Base-by-base conservation (phyloP, 2,113 vertebrate species). In the Osmerus eperlanus region DNA sequence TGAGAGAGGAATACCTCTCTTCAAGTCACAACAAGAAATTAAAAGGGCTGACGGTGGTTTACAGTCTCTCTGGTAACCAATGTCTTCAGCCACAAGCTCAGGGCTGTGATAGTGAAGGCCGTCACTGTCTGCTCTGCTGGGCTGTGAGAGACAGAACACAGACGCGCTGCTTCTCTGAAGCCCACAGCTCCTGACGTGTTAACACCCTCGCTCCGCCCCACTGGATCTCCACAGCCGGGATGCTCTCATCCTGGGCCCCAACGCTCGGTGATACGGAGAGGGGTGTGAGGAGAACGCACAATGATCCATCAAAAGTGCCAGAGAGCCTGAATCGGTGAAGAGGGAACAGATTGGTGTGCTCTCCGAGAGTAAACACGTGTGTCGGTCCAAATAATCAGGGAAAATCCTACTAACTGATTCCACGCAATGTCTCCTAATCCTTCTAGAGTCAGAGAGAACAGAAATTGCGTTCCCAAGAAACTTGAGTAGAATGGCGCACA, bases 101-200 rank as follows among this genome's bases (percentile, higher is more conserved):
- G 59, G 65, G 74, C 76, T 70, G 73, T 62, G 51, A 73, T 75
- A 80, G 77, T 25, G 61, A 74, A 67, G 65, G 65, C 74, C 68
- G 51, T 75, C 41, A 60, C 41, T 72, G 55, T 69, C 66, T 74
- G 68, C 59, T 32, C 66, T 74, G 13, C 61, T 15, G 67, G 75
- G 80, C 75, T 72, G 77, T 53, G 55, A 1, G 32, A 85, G 82
- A 86, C 76, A 81, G 59, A 85, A 84, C 82, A 75, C 80, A 87
- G 78, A 82, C 74, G 70, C 75, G 71, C 68, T 71, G 7, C 55
- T 70, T 64, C 36, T 78, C 79, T 75, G 72, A 78, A 81, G 74
- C 79, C 68, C 70, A 28, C 68, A 71, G 71, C 68, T 77, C 78
- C 65, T 77, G 18, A 75, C 29, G 65, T 74, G 52, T 83, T 65